A percentile compares a stretch with the other conserved stretches of the same genome.
phyloP scores from a whole-genome alignment of 2,797 vertebrate genomes.

The Acanthurus lineatus region DNA sequence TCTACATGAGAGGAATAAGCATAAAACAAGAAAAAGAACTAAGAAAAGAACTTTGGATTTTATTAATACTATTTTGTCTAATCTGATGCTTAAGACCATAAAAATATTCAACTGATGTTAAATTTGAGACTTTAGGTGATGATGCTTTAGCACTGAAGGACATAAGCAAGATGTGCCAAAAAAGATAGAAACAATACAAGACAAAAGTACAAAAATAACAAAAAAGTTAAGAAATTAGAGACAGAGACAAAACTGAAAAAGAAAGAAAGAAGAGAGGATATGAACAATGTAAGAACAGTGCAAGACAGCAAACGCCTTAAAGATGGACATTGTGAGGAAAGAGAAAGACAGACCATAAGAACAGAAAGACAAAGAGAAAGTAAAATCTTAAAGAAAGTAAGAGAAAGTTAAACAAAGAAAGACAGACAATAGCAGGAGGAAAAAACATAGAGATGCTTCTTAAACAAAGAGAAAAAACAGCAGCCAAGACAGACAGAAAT shows the following conservation, averaged over 20 bases:
- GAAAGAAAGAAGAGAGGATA: background rate
- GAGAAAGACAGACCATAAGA: conserved; percentile 23
- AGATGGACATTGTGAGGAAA: conserved; percentile 3
- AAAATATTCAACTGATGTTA: background rate
- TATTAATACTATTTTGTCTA: background rate
- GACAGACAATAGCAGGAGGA: conserved; percentile 7
- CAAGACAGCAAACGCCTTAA: background rate
- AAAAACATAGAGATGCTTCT: conserved; percentile 34
- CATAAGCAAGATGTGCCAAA: background rate
- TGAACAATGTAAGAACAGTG: background rate
- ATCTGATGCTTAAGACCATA: background rate
- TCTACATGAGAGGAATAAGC: background rate
- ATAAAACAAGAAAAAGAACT: background rate
- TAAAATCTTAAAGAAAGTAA: conserved; percentile 3
- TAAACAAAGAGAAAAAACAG: conserved; percentile 26
- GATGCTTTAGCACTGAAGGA: background rate
- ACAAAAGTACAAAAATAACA: background rate
- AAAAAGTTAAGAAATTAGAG: background rate
- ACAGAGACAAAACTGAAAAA: background rate
- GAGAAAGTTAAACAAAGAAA: conserved; percentile 45
- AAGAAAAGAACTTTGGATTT: background rate
- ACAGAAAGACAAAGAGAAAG: conserved; percentile 35
- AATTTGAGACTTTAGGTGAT: background rate
- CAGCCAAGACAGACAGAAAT: conserved; percentile 58
- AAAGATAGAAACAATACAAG: background rate